These are phyloP conservation scores for Coendou prehensilis DNA, from an alignment of 2,797 vertebrate genomes.

Conservation along the genomic window DNA sequence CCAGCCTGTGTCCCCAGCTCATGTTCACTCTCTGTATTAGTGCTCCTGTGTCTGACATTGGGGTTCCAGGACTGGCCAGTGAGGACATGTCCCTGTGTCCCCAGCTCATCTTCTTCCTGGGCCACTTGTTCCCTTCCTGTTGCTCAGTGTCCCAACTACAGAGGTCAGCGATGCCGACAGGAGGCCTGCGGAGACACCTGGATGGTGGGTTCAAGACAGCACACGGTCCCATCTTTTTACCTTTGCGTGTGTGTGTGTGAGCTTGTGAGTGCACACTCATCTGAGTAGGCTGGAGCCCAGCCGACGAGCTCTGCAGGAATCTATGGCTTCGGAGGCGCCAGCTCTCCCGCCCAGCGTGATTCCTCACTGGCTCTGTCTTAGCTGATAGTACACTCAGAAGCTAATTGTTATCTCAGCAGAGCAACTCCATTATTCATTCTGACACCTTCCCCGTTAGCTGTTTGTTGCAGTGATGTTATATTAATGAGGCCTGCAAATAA, in stretches of 20 bases:
- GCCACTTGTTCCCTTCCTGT: neutral
- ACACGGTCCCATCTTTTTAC: neutral
- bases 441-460: conserved; percentile 90
- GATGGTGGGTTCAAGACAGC: neutral
- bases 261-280: neutral
- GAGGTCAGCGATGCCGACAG: neutral
- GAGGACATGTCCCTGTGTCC: neutral
- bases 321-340: conserved; percentile 67
- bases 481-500: conserved; percentile 91
- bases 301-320: conserved; percentile 83
- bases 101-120: neutral
- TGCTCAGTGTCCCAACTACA: neutral
- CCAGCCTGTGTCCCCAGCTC: neutral
- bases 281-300: conserved; percentile 60
- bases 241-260: neutral
- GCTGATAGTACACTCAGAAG: conserved; percentile 89
- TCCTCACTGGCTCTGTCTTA: conserved; percentile 86
- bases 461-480: conserved; percentile 92
- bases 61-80: neutral
- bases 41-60: neutral
- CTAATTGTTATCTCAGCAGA: conserved; percentile 92
- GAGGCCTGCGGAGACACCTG: neutral
- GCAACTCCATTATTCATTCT: conserved; percentile 91
- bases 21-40: neutral
- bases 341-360: conserved; percentile 84